These are phyloP conservation scores for Penaeus vannamei DNA, from an alignment of 1,140 invertebrate species.

Conservation along the genomic window DNA sequence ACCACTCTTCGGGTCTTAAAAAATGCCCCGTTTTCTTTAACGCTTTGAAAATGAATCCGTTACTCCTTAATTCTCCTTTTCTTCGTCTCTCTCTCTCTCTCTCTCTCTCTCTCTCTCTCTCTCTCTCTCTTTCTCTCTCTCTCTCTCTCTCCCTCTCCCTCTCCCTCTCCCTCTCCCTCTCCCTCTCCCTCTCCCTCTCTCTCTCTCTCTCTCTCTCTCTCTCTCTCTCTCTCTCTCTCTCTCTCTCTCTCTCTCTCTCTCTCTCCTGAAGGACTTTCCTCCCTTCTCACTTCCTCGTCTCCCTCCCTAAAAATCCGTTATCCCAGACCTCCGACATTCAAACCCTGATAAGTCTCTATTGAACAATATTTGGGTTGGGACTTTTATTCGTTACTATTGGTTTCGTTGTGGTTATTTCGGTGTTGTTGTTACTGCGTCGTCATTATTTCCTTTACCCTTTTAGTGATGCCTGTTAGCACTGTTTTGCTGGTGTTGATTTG, in stretches of 20 bases:
- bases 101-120: slow-evolving; percentile 1
- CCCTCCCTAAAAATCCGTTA: not conserved
- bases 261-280: not conserved
- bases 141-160: not conserved
- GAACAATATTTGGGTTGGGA: too few relatives aligned
- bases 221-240: slow-evolving; percentile 19
- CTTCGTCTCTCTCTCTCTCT: slow-evolving; percentile 37
- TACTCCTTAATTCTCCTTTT: slow-evolving; percentile 7
- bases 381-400: too few relatives aligned
- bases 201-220: not conserved
- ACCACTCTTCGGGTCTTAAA: too few relatives aligned
- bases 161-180: not conserved
- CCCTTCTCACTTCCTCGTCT: not conserved
- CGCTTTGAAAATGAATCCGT: not conserved
- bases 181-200: not conserved
- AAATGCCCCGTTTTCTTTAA: too few relatives aligned
- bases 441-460: not conserved
- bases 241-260: not conserved
- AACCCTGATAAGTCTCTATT: too few relatives aligned
- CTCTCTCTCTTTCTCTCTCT: too few relatives aligned
- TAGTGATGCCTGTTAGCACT: not conserved
- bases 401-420: too few relatives aligned
- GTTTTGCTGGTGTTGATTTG: not conserved
- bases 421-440: not conserved
- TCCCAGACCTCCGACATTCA: too few relatives aligned